Base-by-base conservation (phyloP, 2,113 vertebrate genomes). In the Casuarius casuarius region DNA sequence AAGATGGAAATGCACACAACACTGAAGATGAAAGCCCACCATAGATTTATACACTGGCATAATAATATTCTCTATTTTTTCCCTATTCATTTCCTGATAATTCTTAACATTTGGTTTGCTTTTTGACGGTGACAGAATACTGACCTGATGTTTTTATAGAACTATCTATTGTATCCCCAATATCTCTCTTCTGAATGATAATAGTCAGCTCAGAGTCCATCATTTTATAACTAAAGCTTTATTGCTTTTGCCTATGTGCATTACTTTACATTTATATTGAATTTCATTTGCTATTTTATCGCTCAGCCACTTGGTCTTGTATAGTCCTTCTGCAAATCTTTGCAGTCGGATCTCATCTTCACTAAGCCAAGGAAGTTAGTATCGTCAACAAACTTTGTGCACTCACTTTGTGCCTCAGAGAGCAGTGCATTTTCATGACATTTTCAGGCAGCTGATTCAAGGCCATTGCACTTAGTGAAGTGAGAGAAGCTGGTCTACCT, bases 201-300 rank as follows among this genome's bases (percentile, higher is more conserved):
- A 76, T 76, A 89, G 33, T 54, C 44, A 54, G 63, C 74, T 23
- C 22, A 40, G 78, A 94, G 74, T 59, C 62, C 62, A 73, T 70
- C 5, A 79, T 94, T 92, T 89, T 94, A 18, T 90, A 87, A 66
- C 62, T 94, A 83, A 90, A 83, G 7, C 33, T 94, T 92, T 93
- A 96, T 94, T 95, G 54, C 78, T 83, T 85, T 85, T 95, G 91
- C 78, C 78, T 92, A 17, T 68, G 18, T 83, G 80, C 61, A 76
- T 95, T 95, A 56, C 66, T 82, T 95, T 87, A 68, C 52, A 82
- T 94, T 93, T 89, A 92, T 91, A 48, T 2, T 26, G 67, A 91
- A 96, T 93, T 95, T 73, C 4, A 95, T 94, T 91, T 96, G n/a
- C 52, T 22, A 40, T 92, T 95, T 95, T 94, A 70, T 95, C 38